A percentile compares a stretch with the other conserved stretches of the same genome.
Evolutionary conservation across 2,888 invertebrate genomes (phyloP).

Genomic region (Ophion ellenae): DNA sequence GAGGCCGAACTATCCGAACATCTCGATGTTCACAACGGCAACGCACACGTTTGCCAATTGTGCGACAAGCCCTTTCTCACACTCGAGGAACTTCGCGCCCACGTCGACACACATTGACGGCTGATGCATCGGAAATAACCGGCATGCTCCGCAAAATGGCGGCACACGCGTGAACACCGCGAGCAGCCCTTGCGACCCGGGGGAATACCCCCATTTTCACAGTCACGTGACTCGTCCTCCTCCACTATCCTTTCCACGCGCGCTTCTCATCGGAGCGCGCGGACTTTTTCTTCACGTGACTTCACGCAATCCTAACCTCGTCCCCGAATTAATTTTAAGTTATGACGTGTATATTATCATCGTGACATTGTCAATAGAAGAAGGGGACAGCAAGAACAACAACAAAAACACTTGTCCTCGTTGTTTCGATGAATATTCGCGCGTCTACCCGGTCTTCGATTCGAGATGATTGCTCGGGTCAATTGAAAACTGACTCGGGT

Average conservation of each 20-base stretch:
- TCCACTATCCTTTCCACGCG: too few species aligned
- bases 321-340: neutral
- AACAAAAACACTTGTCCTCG: neutral
- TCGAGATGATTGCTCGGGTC: neutral
- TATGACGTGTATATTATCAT: constrained; percentile 43
- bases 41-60: constrained; percentile 77
- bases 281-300: neutral
- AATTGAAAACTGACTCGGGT: neutral
- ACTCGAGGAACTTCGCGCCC: constrained; percentile 78
- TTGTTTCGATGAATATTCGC: constrained; percentile 5
- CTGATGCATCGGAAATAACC: neutral
- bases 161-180: neutral
- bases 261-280: too few species aligned
- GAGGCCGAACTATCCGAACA: constrained; percentile 78
- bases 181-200: neutral
- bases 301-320: neutral
- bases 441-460: neutral
- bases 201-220: too few species aligned
- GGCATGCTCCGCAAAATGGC: neutral
- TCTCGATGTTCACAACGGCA: constrained; percentile 78
- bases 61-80: constrained; percentile 79
- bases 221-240: too few species aligned
- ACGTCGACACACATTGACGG: constrained; percentile 80
- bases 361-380: constrained; percentile 29
- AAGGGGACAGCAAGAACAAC: neutral